Base-by-base conservation (phyloP, 2,888 invertebrate species). In the Hypomecis atomaria region DNA sequence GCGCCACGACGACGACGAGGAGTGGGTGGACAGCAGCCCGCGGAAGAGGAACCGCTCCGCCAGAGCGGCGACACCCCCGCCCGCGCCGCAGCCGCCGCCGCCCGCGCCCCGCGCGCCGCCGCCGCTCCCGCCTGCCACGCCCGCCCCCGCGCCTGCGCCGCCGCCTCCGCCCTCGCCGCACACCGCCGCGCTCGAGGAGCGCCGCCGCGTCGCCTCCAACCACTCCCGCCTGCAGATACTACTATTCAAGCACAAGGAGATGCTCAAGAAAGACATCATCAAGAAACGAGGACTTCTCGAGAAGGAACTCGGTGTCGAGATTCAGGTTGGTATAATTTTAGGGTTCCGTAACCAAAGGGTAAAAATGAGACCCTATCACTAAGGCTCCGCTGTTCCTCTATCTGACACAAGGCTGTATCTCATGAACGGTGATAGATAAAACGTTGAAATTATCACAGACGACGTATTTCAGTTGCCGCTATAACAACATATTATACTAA, bases 241-340 rank as follows among this genome's bases (percentile, higher is more conserved):
- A 44, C 93, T 98, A 33, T 96, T 96, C 85, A 95, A 97, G 76
- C 98, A 98, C 78, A 98, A 98, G 82, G 98, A 98, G 85, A 92
- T 96, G 75, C 94, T 99, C 53, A 98, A 98, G 86, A 98, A 97
- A 81, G 98, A 98, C 78, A 99, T 99, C 71, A 94, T 98, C 68
- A 96, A 98, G 79, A 98, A 98, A 83, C 94, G 99, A 72, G 97
- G 97, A 0, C 89, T 97, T 11, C 94, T 99, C 61, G 98, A 98
- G 82, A 97, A 97, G 77, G 97, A 97, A 84, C 93, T 99, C 63
- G 97, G 97, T 78, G 95, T 96, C 69, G 97, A 98, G 84, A 98
- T 99, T 82, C 97, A 97, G 95, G 96, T 95, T 69, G 45, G 65
- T 64, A 23, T 23, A n/a, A n/a, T n/a, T n/a, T n/a, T n/a, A n/a